Conservation (phyloP, 2,888 invertebrate species). For the Chrysina gloriosa region DNA sequence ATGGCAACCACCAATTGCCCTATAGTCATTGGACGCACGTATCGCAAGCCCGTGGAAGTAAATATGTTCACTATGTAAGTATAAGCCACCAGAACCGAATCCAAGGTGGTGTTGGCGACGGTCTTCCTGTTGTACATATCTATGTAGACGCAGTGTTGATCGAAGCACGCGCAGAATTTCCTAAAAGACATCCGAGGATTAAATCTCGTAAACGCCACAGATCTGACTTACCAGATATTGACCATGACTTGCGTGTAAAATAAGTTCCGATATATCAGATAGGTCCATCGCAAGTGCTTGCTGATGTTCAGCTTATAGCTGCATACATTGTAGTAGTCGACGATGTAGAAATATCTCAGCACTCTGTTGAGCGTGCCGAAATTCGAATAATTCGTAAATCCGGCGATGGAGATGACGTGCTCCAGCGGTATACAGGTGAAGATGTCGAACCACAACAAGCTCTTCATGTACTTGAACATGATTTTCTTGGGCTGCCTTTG, state of each 20-base stretch:
- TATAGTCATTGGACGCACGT: slow-evolving; percentile 34
- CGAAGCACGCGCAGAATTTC: slow-evolving; percentile 5
- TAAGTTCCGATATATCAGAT: slow-evolving; percentile 54
- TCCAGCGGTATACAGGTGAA: slow-evolving; percentile 39
- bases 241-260: slow-evolving; percentile 36
- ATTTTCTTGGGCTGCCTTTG: slow-evolving; percentile 28
- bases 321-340: slow-evolving; percentile 27
- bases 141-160: slow-evolving; percentile 1
- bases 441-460: slow-evolving; percentile 39
- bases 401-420: background rate
- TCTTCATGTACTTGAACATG: slow-evolving; percentile 19
- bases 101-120: background rate
- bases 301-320: slow-evolving; percentile 32
- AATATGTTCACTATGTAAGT: slow-evolving; percentile 43
- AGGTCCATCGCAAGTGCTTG: slow-evolving; percentile 37
- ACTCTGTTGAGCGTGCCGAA: slow-evolving; percentile 23
- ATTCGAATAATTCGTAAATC: background rate
- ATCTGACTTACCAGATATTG: slow-evolving; percentile 40
- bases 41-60: slow-evolving; percentile 41
- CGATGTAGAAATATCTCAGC: slow-evolving; percentile 30
- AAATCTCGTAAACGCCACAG: background rate
- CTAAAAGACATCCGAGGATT: background rate
- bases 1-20: slow-evolving; percentile 32
- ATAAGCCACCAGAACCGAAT: slow-evolving; percentile 41
- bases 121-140: background rate